Conservation (phyloP, 2,888 invertebrate species). For the Heteromurus nitidus region DNA sequence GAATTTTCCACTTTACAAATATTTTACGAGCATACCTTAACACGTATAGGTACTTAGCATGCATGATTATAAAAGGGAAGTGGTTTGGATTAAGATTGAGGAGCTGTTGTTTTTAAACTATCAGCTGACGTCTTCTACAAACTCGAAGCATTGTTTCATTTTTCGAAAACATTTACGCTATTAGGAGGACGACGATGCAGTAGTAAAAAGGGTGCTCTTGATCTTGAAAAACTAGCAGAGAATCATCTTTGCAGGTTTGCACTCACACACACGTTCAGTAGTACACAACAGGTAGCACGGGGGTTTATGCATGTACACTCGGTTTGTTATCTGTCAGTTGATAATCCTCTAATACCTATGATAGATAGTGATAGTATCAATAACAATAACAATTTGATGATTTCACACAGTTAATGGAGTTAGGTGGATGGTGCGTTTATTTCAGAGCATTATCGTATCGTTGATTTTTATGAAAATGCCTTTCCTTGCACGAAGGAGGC, state of each 20-base stretch:
- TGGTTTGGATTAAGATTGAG: not conserved
- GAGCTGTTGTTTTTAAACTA: not conserved
- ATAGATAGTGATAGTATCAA: slow-evolving; percentile 26
- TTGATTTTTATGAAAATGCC: too few relatives aligned
- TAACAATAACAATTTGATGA: slow-evolving; percentile 20
- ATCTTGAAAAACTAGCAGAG: slow-evolving; percentile 4
- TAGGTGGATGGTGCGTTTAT: not conserved
- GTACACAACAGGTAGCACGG: not conserved
- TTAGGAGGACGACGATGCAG: not conserved
- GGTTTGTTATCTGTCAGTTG: not conserved
- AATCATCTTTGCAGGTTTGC: too few relatives aligned
- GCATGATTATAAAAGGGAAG: slow-evolving; percentile 11
- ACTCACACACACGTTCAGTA: not conserved
- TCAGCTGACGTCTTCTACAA: too few relatives aligned
- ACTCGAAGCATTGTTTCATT: too few relatives aligned
- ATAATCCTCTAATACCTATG: not conserved
- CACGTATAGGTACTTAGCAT: too few relatives aligned
- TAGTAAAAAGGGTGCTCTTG: not conserved
- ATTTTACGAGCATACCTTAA: too few relatives aligned
- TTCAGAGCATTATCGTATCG: too few relatives aligned
- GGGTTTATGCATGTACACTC: not conserved
- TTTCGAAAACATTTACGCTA: not conserved
- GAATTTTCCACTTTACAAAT: too few relatives aligned
- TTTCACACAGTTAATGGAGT: slow-evolving; percentile 12
- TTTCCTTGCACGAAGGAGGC: too few relatives aligned